Evolutionary conservation across 2,888 invertebrate genomes (phyloP).

Genomic region (Meandrusa payeni): DNA sequence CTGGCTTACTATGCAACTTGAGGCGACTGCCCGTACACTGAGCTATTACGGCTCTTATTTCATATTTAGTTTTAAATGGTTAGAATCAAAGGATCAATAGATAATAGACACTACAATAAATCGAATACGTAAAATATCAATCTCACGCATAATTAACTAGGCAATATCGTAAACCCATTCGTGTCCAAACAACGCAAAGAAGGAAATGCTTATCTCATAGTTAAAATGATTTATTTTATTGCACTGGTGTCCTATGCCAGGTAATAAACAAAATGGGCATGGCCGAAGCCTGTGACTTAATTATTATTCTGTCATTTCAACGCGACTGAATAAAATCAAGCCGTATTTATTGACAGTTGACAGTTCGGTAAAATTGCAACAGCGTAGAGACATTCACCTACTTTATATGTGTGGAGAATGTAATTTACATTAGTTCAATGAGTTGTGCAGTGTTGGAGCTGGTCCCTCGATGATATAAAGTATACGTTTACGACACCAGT

Average conservation of each 20-base stretch:
- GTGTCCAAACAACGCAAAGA: slow-evolving; percentile 43
- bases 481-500: slow-evolving; percentile 21
- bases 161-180: slow-evolving; percentile 28
- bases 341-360: slow-evolving; percentile 50
- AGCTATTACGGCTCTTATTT: no score
- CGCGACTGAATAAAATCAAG: slow-evolving; percentile 51
- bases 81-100: no score
- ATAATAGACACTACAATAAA: no score
- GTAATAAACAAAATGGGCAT: slow-evolving; percentile 56
- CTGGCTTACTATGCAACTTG: no score
- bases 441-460: slow-evolving; percentile 15
- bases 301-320: slow-evolving; percentile 54
- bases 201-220: slow-evolving; percentile 45
- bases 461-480: slow-evolving; percentile 20
- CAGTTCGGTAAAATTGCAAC: slow-evolving; percentile 28
- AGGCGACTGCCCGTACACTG: no score
- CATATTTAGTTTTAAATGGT: no score
- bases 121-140: slow-evolving; percentile 8
- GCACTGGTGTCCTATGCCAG: slow-evolving; percentile 47
- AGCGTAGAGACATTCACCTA: slow-evolving; percentile 21
- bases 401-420: slow-evolving; percentile 23
- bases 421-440: slow-evolving; percentile 23
- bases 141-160: slow-evolving; percentile 8
- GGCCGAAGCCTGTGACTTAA: slow-evolving; percentile 53
- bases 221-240: slow-evolving; percentile 60